These are phyloP conservation scores for Hippocampus barbouri DNA, from an alignment of 2,113 vertebrate genomes.

Conservation along the genomic window DNA sequence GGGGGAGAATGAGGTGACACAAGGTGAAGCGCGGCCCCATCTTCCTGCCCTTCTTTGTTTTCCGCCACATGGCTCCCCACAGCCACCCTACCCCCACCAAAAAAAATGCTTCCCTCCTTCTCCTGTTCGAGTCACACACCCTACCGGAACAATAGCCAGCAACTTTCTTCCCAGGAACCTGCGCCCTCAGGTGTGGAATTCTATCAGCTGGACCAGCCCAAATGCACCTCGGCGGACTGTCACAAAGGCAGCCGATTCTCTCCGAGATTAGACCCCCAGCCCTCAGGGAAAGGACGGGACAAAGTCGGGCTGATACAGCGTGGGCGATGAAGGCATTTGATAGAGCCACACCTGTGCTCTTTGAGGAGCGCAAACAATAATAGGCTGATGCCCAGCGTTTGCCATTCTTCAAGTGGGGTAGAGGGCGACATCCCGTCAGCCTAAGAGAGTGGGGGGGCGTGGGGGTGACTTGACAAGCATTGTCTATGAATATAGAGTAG, in stretches of 20 bases:
- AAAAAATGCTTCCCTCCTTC: slow-evolving; percentile 26
- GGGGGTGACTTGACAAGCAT: slow-evolving; percentile 27
- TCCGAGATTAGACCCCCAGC: slow-evolving; percentile 54
- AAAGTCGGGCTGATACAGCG: not conserved
- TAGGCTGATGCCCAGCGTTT: slow-evolving; percentile 19
- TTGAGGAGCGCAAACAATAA: slow-evolving; percentile 23
- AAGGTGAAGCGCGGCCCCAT: not conserved
- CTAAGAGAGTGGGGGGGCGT: slow-evolving; percentile 44
- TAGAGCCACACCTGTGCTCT: slow-evolving; percentile 8
- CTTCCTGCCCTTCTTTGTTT: slow-evolving; percentile 36
- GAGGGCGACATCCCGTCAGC: slow-evolving; percentile 50
- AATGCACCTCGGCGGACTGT: slow-evolving; percentile 49
- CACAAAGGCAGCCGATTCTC: slow-evolving; percentile 60
- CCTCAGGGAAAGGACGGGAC: slow-evolving; percentile 24
- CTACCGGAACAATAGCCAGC: slow-evolving; percentile 64
- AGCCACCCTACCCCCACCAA: slow-evolving; percentile 34
- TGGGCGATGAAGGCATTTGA: slow-evolving; percentile 11
- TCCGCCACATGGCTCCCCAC: not conserved
- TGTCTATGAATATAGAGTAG: slow-evolving; percentile 60
- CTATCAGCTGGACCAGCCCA: slow-evolving; percentile 59
- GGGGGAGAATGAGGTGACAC: slow-evolving; percentile 45
- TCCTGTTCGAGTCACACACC: slow-evolving; percentile 62
- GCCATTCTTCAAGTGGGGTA: slow-evolving; percentile 41
- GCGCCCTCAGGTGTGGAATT: slow-evolving; percentile 73
- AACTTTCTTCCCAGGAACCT: slow-evolving; percentile 59